phyloP scores from a whole-genome alignment of 1,140 invertebrate genomes.

The Dinothrombium tinctorium region DNA sequence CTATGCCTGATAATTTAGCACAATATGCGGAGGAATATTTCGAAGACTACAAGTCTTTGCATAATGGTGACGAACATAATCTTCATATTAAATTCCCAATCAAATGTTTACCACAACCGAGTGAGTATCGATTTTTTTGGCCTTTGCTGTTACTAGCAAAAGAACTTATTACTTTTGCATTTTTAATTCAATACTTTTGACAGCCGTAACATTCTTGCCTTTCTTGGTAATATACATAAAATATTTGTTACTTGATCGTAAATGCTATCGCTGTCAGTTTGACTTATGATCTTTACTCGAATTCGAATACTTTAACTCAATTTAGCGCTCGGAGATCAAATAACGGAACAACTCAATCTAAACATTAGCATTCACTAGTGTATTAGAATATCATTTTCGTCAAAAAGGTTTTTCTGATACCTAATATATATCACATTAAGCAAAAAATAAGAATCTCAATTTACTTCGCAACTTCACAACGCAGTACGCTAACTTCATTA shows the following conservation, averaged over 20 bases:
- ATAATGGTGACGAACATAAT: constrained; percentile 16
- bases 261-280: neutral
- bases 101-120: constrained; percentile 46
- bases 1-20: constrained; percentile 34
- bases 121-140: too few relatives aligned
- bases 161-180: neutral
- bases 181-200: neutral
- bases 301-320: neutral
- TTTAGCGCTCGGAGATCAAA: too few relatives aligned
- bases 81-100: constrained; percentile 25
- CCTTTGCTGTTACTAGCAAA: neutral
- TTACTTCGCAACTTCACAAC: too few relatives aligned
- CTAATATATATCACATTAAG: too few relatives aligned
- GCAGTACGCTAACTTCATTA: too few relatives aligned
- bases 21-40: constrained; percentile 36
- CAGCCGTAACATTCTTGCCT: neutral
- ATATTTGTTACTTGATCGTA: neutral
- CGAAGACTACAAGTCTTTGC: constrained; percentile 25
- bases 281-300: neutral
- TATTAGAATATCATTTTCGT: too few relatives aligned
- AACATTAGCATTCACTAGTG: too few relatives aligned
- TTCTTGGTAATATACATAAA: constrained; percentile 3
- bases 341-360: too few relatives aligned
- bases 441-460: too few relatives aligned
- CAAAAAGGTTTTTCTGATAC: too few relatives aligned